These are phyloP conservation scores for Brachionus plicatilis DNA, from an alignment of 1,140 invertebrate species.

Conservation along the genomic window DNA sequence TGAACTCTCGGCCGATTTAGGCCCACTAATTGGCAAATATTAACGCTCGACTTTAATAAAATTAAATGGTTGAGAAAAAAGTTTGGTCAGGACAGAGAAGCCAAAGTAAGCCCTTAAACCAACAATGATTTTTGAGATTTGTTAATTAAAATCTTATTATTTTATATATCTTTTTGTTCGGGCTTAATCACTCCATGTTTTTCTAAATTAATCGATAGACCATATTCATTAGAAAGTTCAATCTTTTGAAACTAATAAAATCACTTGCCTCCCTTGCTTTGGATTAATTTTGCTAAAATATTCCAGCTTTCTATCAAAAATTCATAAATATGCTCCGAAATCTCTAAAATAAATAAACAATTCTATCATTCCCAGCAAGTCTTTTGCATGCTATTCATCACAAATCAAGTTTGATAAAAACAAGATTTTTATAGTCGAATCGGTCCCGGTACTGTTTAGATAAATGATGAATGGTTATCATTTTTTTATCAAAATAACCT, in stretches of 20 bases:
- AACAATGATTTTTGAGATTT: not conserved
- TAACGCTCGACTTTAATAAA: not conserved
- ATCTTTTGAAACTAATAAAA: not conserved
- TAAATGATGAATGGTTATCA: not conserved
- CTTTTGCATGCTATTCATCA: not conserved
- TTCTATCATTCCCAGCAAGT: not conserved
- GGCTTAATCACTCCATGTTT: not conserved
- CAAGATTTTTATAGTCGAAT: not conserved
- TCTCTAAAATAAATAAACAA: not conserved
- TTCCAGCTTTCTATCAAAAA: not conserved
- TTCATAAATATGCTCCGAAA: not conserved
- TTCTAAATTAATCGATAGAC: not conserved
- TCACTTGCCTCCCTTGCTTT: not conserved
- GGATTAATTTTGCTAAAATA: not conserved
- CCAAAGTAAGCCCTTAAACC: not conserved
- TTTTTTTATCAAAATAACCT: not conserved
- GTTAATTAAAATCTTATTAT: slow-evolving; percentile 4
- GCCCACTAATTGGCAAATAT: not conserved
- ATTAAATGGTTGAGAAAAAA: not conserved
- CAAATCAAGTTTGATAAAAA: not conserved
- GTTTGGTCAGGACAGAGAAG: not conserved
- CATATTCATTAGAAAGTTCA: not conserved
- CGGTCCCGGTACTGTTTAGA: not conserved
- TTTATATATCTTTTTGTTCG: not conserved
- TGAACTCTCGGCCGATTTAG: not conserved